Base-by-base conservation (phyloP, 2,888 invertebrate genomes). In the Eupithecia insigniata region DNA sequence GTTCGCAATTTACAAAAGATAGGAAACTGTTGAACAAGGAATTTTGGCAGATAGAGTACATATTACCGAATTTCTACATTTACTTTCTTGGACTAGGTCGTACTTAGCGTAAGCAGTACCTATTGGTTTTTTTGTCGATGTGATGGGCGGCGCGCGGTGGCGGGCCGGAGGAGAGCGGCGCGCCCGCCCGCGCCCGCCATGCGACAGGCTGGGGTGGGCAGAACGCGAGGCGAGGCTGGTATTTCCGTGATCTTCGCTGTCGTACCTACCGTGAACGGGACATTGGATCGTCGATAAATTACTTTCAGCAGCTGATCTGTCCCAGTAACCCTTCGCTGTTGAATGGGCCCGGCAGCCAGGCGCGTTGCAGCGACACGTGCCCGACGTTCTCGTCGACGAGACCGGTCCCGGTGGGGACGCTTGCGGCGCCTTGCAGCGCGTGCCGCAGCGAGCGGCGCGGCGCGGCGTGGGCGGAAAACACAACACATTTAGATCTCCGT, bases 401-500 rank as follows among this genome's bases (percentile, higher is more conserved):
- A 30, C 30, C 30, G 2, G 30, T n/a, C n/a, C n/a, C n/a, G n/a
- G n/a, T n/a, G n/a, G n/a, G n/a, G n/a, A 30, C 32, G 32, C 32
- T 5, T 32, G 32, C 32, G 5, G 32, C 60, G 18, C 2, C 18
- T 32, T 8, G 62, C 62, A 22, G 62, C 34, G n/a, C 58, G 58
- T 12, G 28, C 30, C 61, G 61, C 62, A 22, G 34, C 62, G 34
- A 34, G 62, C 32, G 34, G 65, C 58, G 65, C 6, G 61, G 34
- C 62, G 62, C 32, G 34, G 65, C 58, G 65, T 10, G 61, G 61
- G 72, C 62, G 62, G 66, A 34, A 28, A 62, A 70, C 55, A 67
- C 32, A 70, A 67, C 64, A 55, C 39, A 69, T 67, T 67, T 70
- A 70, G 67, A 64, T 58, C 64, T 64, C 39, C 64, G 60, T 7